Base-by-base conservation (phyloP, 2,888 invertebrate genomes). In the Epirrhoe tristata region DNA sequence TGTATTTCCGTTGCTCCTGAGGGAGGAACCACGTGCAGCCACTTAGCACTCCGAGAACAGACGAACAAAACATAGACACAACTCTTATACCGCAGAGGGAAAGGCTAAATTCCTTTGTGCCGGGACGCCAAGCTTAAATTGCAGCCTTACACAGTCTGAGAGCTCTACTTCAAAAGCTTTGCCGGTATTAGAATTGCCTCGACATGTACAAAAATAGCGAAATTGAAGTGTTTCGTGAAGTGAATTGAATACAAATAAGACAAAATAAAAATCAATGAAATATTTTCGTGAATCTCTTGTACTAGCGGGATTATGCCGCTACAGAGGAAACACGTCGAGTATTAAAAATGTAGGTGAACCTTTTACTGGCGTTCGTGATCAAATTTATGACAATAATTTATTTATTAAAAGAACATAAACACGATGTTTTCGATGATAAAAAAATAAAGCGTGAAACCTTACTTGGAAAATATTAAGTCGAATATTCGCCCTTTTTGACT, bases 121-220 rank as follows among this genome's bases (percentile, higher is more conserved):
- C 63, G 62, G 63, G 67, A 73, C 73, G 69, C 73, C 73, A 74
- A 81, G 82, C 70, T 85, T 85, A 86, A 83, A 86, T 87, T 86
- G 87, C 81, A 82, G 82, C 80, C 83, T 81, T 83, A 84, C 83
- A 85, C 81, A 82, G 85, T 86, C 86, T 87, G 85, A 89, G 85
- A 89, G 88, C 84, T 83, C 84, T 85, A 83, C 88, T 90, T 85
- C 86, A 86, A 84, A 86, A 87, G 88, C 88, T 88, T 87, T 85
- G 84, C 82, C 80, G 81, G 88, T 86, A 88, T 89, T 88, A 88
- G 87, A 89, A 90, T 85, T 88, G 88, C 85, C 84, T 84, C 86
- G 87, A 89, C 86, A 85, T 90, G 87, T 87, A 87, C 87, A 87
- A 89, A 90, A 91, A 90, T 90, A 90, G 87, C 79, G 76, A 84